Evolutionary conservation across 2,113 vertebrate species (phyloP), one percentile per base, ranked within the genome.

Genomic region (Prolemur simus): DNA sequence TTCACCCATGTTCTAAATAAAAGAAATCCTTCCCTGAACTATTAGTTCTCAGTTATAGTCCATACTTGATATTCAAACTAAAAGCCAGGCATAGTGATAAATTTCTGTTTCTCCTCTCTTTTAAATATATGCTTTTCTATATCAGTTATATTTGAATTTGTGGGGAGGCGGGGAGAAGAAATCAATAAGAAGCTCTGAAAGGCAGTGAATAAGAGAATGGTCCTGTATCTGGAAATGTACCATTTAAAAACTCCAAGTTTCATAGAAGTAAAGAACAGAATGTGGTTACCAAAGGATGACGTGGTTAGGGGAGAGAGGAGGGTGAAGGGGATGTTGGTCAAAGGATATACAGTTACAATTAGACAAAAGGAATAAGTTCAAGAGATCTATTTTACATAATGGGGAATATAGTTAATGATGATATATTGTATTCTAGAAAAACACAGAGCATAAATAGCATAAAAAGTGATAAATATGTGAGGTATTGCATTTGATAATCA

Each of bases 1-100:
- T 88, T 87, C n/a, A 88, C 32, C 12, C 63, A 18, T 82, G n/a
- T 93, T 94, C 63, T 91, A 90, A 94, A 91, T 85, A 97, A 91
- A 96, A 74, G 63, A 25, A 88, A 15, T 78, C 1, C 12, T 29
- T 91, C 73, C 2, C 6, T 15, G 0, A 94, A 34, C 32, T 60
- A 3, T 45, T 73, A 82, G 3, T 74, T 91, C 17, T 85, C 8
- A 85, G 6, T 69, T 87, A 64, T 29, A 87, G 25, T 60, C 25
- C 8, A 21, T 58, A 12, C 32, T 83, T 90, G 10, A 76, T 76
- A 47, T 49, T 95, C 18, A 90, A 78, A 12, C n/a, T 54, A 45
- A 15, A 83, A 49, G 7, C 2, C 73, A 94, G n/a, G 69, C 2
- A 56, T 73, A 37, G 1, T 18, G 17, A 85, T 54, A 34, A n/a